Conservation (phyloP, 2,113 vertebrate genomes). For the Nothocercus julius region DNA sequence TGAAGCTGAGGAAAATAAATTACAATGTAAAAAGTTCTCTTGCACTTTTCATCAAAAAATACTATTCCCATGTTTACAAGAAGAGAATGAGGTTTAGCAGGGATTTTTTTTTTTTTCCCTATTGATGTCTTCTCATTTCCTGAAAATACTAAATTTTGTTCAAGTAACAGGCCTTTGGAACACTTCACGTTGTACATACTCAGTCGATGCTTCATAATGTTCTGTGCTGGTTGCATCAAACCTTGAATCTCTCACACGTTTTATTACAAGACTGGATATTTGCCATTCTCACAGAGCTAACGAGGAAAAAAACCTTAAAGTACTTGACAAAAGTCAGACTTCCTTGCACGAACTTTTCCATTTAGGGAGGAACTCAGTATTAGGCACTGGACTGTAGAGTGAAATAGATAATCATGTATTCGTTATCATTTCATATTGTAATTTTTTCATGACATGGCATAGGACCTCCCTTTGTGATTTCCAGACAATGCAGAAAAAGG, state of each 20-base stretch:
- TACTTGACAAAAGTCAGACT: neutral
- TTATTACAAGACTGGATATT: neutral
- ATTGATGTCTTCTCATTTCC: neutral
- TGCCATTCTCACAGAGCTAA: neutral
- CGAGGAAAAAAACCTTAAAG: neutral
- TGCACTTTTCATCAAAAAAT: neutral
- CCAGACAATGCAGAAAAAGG: neutral
- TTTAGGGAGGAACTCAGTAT: neutral
- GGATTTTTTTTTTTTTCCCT: neutral
- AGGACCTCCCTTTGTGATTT: neutral
- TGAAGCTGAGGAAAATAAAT: neutral
- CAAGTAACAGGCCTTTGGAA: neutral
- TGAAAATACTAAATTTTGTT: neutral
- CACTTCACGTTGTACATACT: neutral
- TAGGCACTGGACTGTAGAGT: neutral
- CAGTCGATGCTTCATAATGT: neutral
- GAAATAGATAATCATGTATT: neutral
- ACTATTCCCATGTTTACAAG: neutral
- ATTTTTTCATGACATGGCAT: neutral
- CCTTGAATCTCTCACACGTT: neutral
- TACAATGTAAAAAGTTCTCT: neutral
- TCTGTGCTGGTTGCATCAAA: neutral
- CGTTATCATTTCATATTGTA: neutral
- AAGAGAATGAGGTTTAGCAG: neutral
- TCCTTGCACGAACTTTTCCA: neutral